Percentiles rank a stretch among this genome's conserved stretches.
phyloP scores from a whole-genome alignment of 2,888 invertebrate genomes.

The Napeogenes inachia region DNA sequence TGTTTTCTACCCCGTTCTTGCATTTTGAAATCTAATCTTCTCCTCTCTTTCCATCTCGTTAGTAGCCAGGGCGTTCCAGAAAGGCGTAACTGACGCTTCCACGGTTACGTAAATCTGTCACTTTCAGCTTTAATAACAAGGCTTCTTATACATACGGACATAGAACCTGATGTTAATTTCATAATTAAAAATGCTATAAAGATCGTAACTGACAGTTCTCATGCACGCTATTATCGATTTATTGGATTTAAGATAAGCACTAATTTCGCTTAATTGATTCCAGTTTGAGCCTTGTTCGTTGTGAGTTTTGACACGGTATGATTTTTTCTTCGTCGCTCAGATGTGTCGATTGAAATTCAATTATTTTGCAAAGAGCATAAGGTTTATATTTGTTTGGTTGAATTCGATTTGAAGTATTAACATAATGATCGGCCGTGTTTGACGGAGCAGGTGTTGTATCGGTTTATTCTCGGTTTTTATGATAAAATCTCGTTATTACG shows the following conservation, averaged over 20 bases:
- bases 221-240: slow-evolving; percentile 70
- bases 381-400: slow-evolving; percentile 48
- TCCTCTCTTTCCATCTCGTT: slow-evolving; percentile 70
- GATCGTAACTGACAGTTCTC: slow-evolving; percentile 64
- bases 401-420: slow-evolving; percentile 62
- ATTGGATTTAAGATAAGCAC: slow-evolving; percentile 68
- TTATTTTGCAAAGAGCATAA: slow-evolving; percentile 44
- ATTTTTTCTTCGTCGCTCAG: slow-evolving; percentile 47
- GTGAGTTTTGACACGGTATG: slow-evolving; percentile 59
- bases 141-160: slow-evolving; percentile 59
- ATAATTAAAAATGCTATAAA: slow-evolving; percentile 61
- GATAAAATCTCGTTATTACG: slow-evolving; percentile 71
- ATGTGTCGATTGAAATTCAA: slow-evolving; percentile 44
- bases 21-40: slow-evolving; percentile 48
- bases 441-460: slow-evolving; percentile 74
- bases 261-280: slow-evolving; percentile 72
- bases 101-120: slow-evolving; percentile 73
- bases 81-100: slow-evolving; percentile 74
- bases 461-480: slow-evolving; percentile 74
- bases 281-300: slow-evolving; percentile 52
- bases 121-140: slow-evolving; percentile 74
- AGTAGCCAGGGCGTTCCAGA: slow-evolving; percentile 66
- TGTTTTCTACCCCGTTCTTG: slow-evolving; percentile 58
- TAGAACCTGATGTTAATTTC: slow-evolving; percentile 51
- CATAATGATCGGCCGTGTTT: slow-evolving; percentile 71